Percentiles rank a stretch among this genome's conserved stretches.
These are phyloP conservation scores for Gorilla gorilla DNA, from an alignment of 2,113 vertebrate species.

Conservation along the genomic window DNA sequence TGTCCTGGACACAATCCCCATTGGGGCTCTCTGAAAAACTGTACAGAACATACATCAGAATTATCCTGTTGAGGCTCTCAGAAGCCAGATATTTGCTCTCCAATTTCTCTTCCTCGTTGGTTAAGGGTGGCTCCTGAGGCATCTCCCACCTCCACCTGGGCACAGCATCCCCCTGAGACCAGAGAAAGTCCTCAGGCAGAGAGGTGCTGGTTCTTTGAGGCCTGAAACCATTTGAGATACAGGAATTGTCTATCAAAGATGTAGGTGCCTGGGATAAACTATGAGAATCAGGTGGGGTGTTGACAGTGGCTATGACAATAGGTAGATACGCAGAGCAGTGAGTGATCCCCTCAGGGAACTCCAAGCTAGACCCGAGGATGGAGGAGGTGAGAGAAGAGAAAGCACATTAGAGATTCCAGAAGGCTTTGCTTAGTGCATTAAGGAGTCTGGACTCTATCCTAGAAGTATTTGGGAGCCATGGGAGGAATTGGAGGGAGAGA, in stretches of 20 bases:
- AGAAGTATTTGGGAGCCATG: neutral
- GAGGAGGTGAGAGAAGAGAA: accelerated
- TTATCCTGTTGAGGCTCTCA: neutral
- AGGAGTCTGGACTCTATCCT: neutral
- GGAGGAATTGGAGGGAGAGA: neutral
- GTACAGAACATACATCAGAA: neutral
- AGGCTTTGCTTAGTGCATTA: neutral
- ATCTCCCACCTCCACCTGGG: accelerated
- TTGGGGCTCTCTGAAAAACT: neutral
- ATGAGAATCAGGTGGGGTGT: accelerated
- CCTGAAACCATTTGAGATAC: neutral
- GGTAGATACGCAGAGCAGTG: neutral
- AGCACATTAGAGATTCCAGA: neutral
- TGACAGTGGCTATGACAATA: neutral
- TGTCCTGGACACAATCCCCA: neutral
- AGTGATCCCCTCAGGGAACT: neutral
- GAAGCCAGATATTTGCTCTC: neutral
- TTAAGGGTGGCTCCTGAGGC: neutral
- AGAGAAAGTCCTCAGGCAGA: neutral
- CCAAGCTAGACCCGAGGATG: neutral
- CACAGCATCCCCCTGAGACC: neutral
- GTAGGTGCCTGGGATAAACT: neutral
- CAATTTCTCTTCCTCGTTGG: neutral
- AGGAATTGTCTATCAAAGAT: neutral
- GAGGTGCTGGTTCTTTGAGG: neutral